Evolutionary conservation across 2,113 vertebrate species (phyloP), one percentile per base, ranked within the genome.

Genomic region (Crypturellus undulatus): DNA sequence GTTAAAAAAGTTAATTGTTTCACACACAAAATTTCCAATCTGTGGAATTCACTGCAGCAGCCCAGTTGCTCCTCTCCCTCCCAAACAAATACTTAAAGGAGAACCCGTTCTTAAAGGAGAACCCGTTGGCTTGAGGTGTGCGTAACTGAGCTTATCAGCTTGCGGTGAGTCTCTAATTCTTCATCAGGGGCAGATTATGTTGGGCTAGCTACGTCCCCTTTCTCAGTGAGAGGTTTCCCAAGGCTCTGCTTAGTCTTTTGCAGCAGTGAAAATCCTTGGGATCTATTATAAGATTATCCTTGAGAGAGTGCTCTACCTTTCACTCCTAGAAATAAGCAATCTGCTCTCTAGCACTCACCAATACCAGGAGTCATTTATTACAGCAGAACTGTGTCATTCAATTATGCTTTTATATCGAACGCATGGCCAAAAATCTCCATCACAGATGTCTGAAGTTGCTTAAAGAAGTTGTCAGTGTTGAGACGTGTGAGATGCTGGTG

Each of bases 251-350:
- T 87, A 96, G 83, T 73, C 80, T 90, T 96, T 76, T 63, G 83
- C 90, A 86, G 88, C 93, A 92, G 84, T 87, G 91, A 93, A 93
- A 92, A 93, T 92, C 90, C 52, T 79, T 64, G 79, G 85, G 87
- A 92, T 96, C 64, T 92, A 91, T 94, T 87, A 80, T 94, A 92
- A 94, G 94, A 87, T 96, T 92, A 90, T 78, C 95, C 92, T 97
- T 96, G 92, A 88, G 67, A n/a, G 25, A 81, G 72, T 43, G 4
- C 67, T 91, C 10, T 91, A 52, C 73, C 85, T 97, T 95, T 95
- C 90, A 72, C 81, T 96, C 34, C 65, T 65, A 81, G 94, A 96
- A 96, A 91, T 73, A 84, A 93, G 94, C 91, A 92, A 94, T 93
- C 95, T 94, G 80, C 93, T 92, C 68, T 79, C 88, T 25, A 89